A percentile compares a stretch with the other conserved stretches of the same genome.
These are phyloP conservation scores for Parauchenoglanis punctatus DNA, from an alignment of 2,797 vertebrate species.

Conservation along the genomic window DNA sequence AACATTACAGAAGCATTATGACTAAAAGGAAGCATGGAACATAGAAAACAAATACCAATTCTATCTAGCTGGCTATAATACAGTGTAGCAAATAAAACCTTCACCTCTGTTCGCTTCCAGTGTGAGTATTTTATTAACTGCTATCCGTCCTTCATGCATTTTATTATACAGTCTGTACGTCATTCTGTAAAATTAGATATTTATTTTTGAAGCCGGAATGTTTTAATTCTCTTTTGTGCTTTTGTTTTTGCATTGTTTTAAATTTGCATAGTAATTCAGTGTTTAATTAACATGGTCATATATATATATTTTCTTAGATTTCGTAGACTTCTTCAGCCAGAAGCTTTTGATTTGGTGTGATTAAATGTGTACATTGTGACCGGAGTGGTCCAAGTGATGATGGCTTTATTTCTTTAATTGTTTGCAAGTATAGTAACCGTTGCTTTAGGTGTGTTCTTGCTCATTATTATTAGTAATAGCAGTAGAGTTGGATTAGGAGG, in stretches of 20 bases:
- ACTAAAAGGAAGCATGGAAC: background rate
- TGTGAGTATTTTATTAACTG: background rate
- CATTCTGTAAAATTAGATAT: background rate
- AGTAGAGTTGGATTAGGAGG: background rate
- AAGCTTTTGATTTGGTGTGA: background rate
- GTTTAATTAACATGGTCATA: background rate
- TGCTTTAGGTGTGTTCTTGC: background rate
- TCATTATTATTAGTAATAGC: background rate
- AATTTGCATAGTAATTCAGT: background rate
- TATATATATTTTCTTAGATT: background rate
- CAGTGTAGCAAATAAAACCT: background rate
- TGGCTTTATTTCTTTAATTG: background rate
- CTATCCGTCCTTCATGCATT: background rate
- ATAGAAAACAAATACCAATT: background rate
- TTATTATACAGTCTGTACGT: no score
- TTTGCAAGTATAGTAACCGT: background rate
- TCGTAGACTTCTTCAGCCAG: background rate
- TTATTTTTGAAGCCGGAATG: background rate
- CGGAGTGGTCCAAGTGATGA: background rate
- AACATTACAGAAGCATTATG: background rate
- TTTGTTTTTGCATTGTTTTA: background rate
- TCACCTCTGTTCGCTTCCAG: background rate
- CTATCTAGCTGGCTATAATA: background rate
- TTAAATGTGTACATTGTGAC: background rate
- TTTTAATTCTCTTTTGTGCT: background rate